Conservation (phyloP, 2,888 invertebrate genomes). For the Tenthredo notha region DNA sequence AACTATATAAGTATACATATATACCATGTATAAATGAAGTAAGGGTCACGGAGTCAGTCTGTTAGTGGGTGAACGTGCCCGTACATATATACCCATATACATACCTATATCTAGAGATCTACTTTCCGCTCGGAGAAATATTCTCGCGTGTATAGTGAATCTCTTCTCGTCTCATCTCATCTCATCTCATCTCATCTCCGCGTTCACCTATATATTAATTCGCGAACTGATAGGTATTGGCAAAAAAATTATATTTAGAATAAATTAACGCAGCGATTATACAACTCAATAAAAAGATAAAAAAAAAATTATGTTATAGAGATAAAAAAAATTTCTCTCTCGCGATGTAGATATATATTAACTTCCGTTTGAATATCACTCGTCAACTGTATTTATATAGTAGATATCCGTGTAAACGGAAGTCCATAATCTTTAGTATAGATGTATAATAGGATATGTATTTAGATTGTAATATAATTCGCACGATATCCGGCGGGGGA, state of each 20-base stretch:
- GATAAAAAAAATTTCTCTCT: not conserved
- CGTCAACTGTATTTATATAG: not conserved
- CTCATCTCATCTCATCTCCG: not conserved
- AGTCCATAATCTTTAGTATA: not conserved
- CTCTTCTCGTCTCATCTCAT: not conserved
- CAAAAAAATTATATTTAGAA: not conserved
- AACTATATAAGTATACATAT: not conserved
- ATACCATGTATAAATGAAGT: not conserved
- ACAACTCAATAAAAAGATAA: not conserved
- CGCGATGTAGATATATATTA: not conserved
- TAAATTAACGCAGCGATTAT: not conserved
- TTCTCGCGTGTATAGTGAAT: not conserved
- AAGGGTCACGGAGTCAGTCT: conserved; percentile 48
- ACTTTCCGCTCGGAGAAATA: conserved; percentile 47
- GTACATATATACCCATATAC: not conserved
- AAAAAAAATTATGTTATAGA: not conserved
- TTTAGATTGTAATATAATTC: not conserved
- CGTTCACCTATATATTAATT: not conserved
- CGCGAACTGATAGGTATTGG: too few species aligned
- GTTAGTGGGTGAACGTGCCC: conserved; percentile 48
- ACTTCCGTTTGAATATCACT: not conserved
- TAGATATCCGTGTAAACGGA: not conserved
- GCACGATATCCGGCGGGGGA: too few species aligned
- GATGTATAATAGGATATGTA: not conserved
- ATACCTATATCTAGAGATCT: not conserved